Base-by-base conservation (phyloP, 2,888 invertebrate species). In the Caenorhabditis sp. region DNA sequence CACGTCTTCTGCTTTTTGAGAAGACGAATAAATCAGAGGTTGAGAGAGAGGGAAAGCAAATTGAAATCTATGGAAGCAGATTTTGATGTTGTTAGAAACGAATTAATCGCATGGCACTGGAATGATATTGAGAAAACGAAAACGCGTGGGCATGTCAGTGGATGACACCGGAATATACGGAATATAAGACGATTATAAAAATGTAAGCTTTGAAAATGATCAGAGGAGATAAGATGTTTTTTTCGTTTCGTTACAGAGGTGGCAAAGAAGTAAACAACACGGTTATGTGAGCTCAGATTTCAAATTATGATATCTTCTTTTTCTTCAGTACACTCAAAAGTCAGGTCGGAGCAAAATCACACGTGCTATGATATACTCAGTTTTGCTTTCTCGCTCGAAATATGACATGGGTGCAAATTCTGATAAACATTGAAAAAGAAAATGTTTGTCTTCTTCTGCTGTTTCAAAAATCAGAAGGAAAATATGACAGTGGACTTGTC, bases 1-100 rank as follows among this genome's bases (percentile, higher is more conserved):
- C 76, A 76, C 76, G 76, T 76, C 76, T 53, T 67, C 76, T 51
- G 20, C 28, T 56, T 28, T 55, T 58, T 58, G 55, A 58, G 58
- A 47, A 37, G 56, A 40, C 47, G 70, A 74, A 53, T 61, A 32
- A 76, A 76, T 76, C 76, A 44, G 61, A 53, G 58, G 65, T 50
- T 65, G 40, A 47, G 35, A 24, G 15, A 35, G 51, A 58, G 60
- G 50, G 26, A 22, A 6, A 13, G 44, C 35, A 53, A 13, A 40
- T 11, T 74, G 60, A 60, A 67, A 67, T 67, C n/a, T n/a, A n/a
- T n/a, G n/a, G n/a, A n/a, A n/a, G n/a, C n/a, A n/a, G 61, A 76
- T 61, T 67, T 72, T 15, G 35, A 50, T 72, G 64, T 64, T 72
- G 50, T 72, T 56, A 47, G 35, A 72, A 56, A 58, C 53, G 58